These are phyloP conservation scores for Pterocles orientalis DNA, from an alignment of 2,113 vertebrate species.

Conservation along the genomic window DNA sequence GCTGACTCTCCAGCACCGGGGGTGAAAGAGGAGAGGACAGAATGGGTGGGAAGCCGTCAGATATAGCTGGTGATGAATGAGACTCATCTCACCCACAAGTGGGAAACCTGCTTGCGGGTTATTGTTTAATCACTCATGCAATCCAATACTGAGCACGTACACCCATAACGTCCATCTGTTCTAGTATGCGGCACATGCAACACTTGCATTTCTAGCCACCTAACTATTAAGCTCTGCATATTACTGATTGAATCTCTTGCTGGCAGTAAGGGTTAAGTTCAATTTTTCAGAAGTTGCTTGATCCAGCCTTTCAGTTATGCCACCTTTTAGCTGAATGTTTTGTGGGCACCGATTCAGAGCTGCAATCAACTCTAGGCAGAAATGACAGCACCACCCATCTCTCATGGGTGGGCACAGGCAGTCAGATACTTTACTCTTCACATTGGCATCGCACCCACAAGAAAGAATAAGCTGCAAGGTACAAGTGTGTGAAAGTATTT, in stretches of 20 bases:
- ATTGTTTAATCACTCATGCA: constrained; percentile 70
- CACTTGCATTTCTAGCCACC: constrained; percentile 37
- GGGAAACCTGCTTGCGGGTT: constrained; percentile 67
- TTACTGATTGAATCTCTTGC: background rate
- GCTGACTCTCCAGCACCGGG: constrained; percentile 4
- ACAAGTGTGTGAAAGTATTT: background rate
- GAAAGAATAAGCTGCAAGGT: constrained; percentile 40
- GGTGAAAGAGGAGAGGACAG: constrained; percentile 21
- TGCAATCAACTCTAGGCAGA: constrained; percentile 23
- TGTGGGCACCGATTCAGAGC: background rate
- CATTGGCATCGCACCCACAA: background rate
- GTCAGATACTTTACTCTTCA: constrained; percentile 18
- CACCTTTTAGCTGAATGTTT: background rate
- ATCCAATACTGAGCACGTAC: constrained; percentile 61
- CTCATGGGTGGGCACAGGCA: constrained; percentile 27
- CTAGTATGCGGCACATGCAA: constrained; percentile 35
- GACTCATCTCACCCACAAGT: constrained; percentile 69
- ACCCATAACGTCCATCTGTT: constrained; percentile 69
- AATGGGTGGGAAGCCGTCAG: background rate
- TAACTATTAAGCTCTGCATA: background rate
- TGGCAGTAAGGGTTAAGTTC: background rate
- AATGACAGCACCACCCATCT: constrained; percentile 31
- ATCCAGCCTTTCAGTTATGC: background rate
- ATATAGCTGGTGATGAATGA: constrained; percentile 49
- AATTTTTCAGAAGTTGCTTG: background rate